Percentiles rank a stretch among this genome's conserved stretches.
Evolutionary conservation across 2,113 vertebrate species (phyloP).

Genomic region (Todiramphus saurophagus): DNA sequence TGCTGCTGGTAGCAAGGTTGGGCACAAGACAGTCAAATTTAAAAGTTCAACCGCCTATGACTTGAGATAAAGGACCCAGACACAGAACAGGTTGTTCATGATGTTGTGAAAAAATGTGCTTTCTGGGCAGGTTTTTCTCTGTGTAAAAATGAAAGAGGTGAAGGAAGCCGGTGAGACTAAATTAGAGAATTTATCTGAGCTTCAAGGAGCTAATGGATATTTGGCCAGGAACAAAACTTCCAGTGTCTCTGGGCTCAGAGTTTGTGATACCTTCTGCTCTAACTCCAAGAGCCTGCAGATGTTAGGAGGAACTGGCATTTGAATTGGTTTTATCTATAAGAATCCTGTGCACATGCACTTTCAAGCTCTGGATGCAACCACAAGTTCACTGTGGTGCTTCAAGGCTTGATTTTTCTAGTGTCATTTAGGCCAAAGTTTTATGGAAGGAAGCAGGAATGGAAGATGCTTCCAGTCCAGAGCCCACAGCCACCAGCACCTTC

Average conservation of each 20-base stretch:
- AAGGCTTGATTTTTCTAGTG: background rate
- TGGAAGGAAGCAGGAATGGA: background rate
- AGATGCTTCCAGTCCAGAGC: rapidly evolving
- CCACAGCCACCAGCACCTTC: background rate
- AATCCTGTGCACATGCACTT: rapidly evolving
- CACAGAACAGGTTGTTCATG: background rate
- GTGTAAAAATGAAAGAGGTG: background rate
- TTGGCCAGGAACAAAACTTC: background rate
- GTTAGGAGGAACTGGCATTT: background rate
- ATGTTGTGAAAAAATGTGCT: background rate
- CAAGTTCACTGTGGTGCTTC: background rate
- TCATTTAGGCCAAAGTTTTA: background rate
- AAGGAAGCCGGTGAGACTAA: background rate
- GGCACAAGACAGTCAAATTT: background rate
- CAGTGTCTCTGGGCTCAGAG: background rate
- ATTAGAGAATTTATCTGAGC: background rate
- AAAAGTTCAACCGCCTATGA: background rate
- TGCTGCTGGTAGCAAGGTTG: background rate
- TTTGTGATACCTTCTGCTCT: background rate
- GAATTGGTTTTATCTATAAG: background rate
- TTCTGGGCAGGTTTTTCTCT: background rate
- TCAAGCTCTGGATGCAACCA: background rate
- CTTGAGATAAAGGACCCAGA: background rate
- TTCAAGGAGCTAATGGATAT: background rate
- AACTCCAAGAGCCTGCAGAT: background rate